Conservation (phyloP, 1,140 invertebrate genomes). For the Acromyrmex heyeri region DNA sequence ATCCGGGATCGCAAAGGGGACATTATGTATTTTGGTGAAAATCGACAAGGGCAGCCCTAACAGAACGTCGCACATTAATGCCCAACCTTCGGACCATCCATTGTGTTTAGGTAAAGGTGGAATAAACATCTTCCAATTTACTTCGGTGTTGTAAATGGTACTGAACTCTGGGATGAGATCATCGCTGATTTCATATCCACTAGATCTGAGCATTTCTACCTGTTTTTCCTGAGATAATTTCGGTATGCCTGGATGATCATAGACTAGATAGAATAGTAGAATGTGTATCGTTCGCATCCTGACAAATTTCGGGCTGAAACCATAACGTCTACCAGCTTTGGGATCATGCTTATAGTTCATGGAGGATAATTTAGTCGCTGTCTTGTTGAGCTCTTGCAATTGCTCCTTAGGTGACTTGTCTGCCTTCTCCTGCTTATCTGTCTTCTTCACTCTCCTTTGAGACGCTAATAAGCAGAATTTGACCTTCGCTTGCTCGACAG, state of each 20-base stretch:
- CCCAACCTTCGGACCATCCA: conserved; percentile 91
- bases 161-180: conserved; percentile 85
- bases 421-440: background rate
- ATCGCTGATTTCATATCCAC: conserved; percentile 82
- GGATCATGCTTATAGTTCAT: conserved; percentile 10
- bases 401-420: background rate
- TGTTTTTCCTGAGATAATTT: conserved; percentile 82
- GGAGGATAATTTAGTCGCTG: background rate
- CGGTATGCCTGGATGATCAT: conserved; percentile 87
- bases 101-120: conserved; percentile 89
- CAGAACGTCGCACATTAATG: conserved; percentile 91
- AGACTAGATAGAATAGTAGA: conserved; percentile 90
- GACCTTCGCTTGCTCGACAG: conserved; percentile 89
- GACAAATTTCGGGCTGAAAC: conserved; percentile 90
- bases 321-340: conserved; percentile 79
- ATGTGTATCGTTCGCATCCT: conserved; percentile 90
- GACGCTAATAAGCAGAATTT: conserved; percentile 86
- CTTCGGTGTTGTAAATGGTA: conserved; percentile 86
- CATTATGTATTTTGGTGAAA: conserved; percentile 90
- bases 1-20: conserved; percentile 88
- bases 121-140: conserved; percentile 92
- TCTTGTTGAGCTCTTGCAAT: conserved; percentile 10
- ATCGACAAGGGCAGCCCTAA: conserved; percentile 91
- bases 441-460: conserved; percentile 60
- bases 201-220: conserved; percentile 82